These are phyloP conservation scores for Drosophila pseudoananassae DNA, from an alignment of 1,140 invertebrate genomes.

Conservation along the genomic window DNA sequence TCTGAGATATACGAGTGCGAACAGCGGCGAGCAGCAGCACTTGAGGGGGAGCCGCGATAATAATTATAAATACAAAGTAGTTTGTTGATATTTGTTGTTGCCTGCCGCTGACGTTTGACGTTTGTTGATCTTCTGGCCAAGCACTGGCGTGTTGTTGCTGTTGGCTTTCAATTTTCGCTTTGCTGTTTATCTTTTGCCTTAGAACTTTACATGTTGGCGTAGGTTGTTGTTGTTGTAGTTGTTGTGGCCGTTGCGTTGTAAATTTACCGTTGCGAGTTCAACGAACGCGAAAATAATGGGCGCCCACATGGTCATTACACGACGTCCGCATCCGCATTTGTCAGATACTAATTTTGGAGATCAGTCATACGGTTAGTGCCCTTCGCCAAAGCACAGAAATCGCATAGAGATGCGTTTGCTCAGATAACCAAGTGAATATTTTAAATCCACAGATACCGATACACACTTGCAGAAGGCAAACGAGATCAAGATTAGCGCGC, in stretches of 20 bases:
- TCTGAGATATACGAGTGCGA: constrained; percentile 65
- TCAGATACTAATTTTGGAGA: constrained; percentile 15
- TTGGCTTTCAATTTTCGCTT: constrained; percentile 66
- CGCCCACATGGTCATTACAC: constrained; percentile 68
- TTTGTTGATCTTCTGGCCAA: constrained; percentile 30
- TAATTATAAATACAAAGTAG: constrained; percentile 82
- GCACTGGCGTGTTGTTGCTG: constrained; percentile 18
- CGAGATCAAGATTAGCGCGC: constrained; percentile 76
- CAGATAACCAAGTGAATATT: constrained; percentile 53
- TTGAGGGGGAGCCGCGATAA: constrained; percentile 56
- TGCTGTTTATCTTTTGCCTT: constrained; percentile 77
- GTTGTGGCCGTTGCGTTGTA: constrained; percentile 52
- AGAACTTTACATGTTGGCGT: constrained; percentile 83
- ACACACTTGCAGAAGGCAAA: constrained; percentile 70
- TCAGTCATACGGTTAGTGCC: constrained; percentile 23
- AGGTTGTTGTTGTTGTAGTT: constrained; percentile 54
- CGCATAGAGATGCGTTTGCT: constrained; percentile 55
- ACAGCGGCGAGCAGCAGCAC: constrained; percentile 15
- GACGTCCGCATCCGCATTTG: constrained; percentile 11
- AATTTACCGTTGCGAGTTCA: constrained; percentile 78
- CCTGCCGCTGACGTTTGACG: constrained; percentile 42
- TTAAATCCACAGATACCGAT: constrained; percentile 29
- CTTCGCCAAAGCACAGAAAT: constrained; percentile 44
- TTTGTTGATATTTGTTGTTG: constrained; percentile 79
- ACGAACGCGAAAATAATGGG: constrained; percentile 51